phyloP scores from a whole-genome alignment of 2,113 vertebrate species.

The Cryptomyrus ogoouensis region DNA sequence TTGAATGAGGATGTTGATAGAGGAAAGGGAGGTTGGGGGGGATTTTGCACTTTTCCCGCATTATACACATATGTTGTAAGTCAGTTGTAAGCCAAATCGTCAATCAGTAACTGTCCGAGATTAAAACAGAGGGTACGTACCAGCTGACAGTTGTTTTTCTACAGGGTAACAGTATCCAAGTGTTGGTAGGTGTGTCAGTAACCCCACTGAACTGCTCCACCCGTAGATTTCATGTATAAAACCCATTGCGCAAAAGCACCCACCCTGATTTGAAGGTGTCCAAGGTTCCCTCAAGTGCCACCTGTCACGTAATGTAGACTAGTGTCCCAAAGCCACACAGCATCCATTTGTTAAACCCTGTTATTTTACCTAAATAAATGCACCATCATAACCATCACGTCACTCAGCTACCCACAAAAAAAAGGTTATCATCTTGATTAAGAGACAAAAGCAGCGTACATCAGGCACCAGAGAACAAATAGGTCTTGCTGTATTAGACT shows the following conservation, averaged over 20 bases:
- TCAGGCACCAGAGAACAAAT: not conserved
- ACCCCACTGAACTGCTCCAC: not conserved
- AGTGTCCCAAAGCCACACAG: not conserved
- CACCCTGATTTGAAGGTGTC: not conserved
- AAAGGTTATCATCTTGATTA: not conserved
- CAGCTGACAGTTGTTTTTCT: not conserved
- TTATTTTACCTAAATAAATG: not conserved
- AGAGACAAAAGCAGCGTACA: not conserved
- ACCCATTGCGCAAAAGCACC: constrained; percentile 6
- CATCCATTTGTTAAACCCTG: not conserved
- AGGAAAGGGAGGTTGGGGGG: not conserved
- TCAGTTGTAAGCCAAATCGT: constrained; percentile 27
- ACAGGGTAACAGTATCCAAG: not conserved
- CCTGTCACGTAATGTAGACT: not conserved
- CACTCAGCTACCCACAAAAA: not conserved
- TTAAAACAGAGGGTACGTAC: constrained; percentile 31
- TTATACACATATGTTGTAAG: constrained; percentile 21
- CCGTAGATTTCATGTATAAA: not conserved
- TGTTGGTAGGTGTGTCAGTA: constrained; percentile 6
- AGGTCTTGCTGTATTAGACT: not conserved
- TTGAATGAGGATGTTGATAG: constrained; percentile 5
- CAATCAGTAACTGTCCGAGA: constrained; percentile 39
- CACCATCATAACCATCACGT: not conserved
- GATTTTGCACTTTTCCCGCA: constrained; percentile 21
- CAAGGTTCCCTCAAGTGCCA: not conserved